These are phyloP conservation scores for Trichomycterus rosablanca DNA, from an alignment of 2,113 vertebrate species.

Conservation along the genomic window DNA sequence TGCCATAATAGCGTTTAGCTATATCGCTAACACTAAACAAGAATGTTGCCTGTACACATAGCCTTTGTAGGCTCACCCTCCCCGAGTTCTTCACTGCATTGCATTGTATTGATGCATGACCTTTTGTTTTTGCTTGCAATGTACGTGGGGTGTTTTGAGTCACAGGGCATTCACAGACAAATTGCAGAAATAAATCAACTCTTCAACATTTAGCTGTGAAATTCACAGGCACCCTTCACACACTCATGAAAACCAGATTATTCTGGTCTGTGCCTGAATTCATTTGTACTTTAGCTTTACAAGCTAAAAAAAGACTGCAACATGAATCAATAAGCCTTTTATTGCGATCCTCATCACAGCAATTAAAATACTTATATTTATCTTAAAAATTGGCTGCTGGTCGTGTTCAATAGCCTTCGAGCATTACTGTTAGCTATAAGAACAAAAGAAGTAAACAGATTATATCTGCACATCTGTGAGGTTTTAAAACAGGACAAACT, in stretches of 20 bases:
- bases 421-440: conserved; percentile 24
- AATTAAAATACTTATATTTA: conserved; percentile 42
- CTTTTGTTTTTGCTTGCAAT: conserved; percentile 46
- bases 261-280: conserved; percentile 33
- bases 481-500: conserved; percentile 35
- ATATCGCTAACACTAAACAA: no score
- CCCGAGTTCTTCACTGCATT: no score
- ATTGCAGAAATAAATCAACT: conserved; percentile 47
- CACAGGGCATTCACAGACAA: conserved; percentile 39
- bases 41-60: no score
- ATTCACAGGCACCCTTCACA: conserved; percentile 39
- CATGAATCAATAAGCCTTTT: no score
- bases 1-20: no score
- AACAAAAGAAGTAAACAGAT: conserved; percentile 24
- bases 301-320: no score
- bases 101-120: conserved; percentile 35
- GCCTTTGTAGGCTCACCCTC: no score
- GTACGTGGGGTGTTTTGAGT: conserved; percentile 46
- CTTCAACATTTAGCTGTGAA: conserved; percentile 46
- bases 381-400: no score
- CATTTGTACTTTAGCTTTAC: no score
- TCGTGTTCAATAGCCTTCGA: conserved; percentile 25
- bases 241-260: conserved; percentile 37
- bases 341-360: no score
- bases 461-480: conserved; percentile 43